These are phyloP conservation scores for Leuciscus idus DNA, from an alignment of 2,113 vertebrate species.

Conservation along the genomic window DNA sequence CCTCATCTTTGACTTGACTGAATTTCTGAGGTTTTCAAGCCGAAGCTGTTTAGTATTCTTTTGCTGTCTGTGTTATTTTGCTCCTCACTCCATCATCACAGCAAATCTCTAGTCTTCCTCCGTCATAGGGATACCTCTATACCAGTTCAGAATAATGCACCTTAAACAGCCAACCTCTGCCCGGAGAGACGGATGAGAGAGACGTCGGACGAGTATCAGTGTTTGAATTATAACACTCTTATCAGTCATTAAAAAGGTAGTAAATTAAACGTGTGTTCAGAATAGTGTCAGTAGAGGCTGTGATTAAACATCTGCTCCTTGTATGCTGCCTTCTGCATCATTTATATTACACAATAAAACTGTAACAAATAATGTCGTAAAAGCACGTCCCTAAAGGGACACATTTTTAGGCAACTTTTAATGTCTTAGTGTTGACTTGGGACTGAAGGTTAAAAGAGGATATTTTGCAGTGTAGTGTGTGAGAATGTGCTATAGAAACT, in stretches of 20 bases:
- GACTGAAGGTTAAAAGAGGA: neutral
- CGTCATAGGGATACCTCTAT: neutral
- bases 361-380: neutral
- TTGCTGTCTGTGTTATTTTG: neutral
- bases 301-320: neutral
- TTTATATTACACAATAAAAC: conserved; percentile 1
- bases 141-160: neutral
- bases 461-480: neutral
- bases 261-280: neutral
- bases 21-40: conserved; percentile 8
- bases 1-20: conserved; percentile 16
- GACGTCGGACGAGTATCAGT: neutral
- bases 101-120: neutral
- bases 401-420: neutral
- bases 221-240: neutral
- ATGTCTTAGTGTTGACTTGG: neutral
- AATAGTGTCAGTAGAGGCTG: neutral
- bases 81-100: neutral
- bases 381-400: neutral
- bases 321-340: neutral
- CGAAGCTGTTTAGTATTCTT: neutral
- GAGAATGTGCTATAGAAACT: neutral
- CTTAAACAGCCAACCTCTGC: neutral
- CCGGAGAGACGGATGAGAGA: neutral
- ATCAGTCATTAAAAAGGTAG: neutral